A percentile compares a stretch with the other conserved stretches of the same genome.
These are phyloP conservation scores for Platichthys flesus DNA, from an alignment of 2,113 vertebrate genomes.

Conservation along the genomic window DNA sequence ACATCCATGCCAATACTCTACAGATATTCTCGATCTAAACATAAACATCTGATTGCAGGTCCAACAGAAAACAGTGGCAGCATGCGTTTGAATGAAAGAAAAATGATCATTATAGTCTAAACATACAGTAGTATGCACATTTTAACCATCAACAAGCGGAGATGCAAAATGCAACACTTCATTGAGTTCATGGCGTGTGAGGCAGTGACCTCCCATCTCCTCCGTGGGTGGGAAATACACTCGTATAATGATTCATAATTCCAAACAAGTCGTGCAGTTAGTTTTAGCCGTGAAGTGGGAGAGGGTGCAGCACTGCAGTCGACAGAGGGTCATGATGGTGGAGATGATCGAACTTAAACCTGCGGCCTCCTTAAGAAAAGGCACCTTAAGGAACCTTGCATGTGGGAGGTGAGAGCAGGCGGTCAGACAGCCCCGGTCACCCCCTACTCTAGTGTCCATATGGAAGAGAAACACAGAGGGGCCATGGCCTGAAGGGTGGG, in stretches of 20 bases:
- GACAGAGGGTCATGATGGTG: slow-evolving; percentile 20
- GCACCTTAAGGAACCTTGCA: slow-evolving; percentile 54
- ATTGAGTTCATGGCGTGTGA: slow-evolving; percentile 14
- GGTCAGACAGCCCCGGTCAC: slow-evolving; percentile 40
- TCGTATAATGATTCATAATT: neutral
- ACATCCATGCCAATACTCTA: slow-evolving; percentile 39
- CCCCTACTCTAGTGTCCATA: slow-evolving; percentile 75
- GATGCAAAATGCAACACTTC: slow-evolving; percentile 26
- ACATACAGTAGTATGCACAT: slow-evolving; percentile 23
- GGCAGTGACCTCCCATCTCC: slow-evolving; percentile 3
- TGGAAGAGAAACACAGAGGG: slow-evolving; percentile 80
- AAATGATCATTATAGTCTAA: neutral
- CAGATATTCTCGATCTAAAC: slow-evolving; percentile 18
- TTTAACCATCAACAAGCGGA: slow-evolving; percentile 9
- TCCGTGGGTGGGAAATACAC: slow-evolving; percentile 5
- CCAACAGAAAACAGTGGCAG: slow-evolving; percentile 71
- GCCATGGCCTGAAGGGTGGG: slow-evolving; percentile 29
- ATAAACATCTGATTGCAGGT: slow-evolving; percentile 67
- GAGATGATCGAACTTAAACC: slow-evolving; percentile 39
- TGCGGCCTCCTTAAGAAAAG: slow-evolving; percentile 57
- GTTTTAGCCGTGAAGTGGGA: slow-evolving; percentile 6
- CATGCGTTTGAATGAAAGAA: slow-evolving; percentile 60
- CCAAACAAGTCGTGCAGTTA: slow-evolving; percentile 51
- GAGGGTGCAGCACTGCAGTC: neutral
- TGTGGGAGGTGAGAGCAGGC: slow-evolving; percentile 58